Conservation (phyloP, 2,113 vertebrate genomes). For the Equus quagga region DNA sequence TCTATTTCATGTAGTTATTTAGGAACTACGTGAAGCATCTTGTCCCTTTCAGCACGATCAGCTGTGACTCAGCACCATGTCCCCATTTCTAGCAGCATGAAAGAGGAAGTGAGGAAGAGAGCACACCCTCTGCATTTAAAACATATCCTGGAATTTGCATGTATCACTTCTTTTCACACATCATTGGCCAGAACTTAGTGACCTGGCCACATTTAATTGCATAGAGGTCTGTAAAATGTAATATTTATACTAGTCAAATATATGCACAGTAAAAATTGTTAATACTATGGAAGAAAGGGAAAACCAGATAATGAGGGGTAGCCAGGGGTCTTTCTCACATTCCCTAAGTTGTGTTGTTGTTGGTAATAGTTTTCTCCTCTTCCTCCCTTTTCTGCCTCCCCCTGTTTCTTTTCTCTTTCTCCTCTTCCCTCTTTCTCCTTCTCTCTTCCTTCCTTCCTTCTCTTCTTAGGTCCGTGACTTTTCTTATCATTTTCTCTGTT, state of each 20-base stretch:
- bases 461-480: neutral
- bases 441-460: neutral
- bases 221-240: neutral
- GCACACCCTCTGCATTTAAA: neutral
- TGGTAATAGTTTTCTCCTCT: neutral
- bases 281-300: neutral
- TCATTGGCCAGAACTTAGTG: neutral
- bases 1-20: too few relatives aligned
- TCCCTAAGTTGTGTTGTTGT: neutral
- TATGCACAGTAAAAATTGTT: neutral
- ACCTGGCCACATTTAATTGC: neutral
- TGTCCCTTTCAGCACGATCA: neutral
- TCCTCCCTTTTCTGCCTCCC: accelerated
- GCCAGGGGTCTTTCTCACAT: neutral
- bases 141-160: neutral
- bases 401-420: neutral
- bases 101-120: neutral
- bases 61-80: accelerated
- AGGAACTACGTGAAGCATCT: neutral
- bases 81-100: too few relatives aligned
- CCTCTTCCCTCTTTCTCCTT: neutral
- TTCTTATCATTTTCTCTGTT: neutral
- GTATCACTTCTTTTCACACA: neutral
- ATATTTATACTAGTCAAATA: neutral
- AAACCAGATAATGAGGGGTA: neutral